A percentile compares a stretch with the other conserved stretches of the same genome.
These are phyloP conservation scores for Artemia sinica DNA, from an alignment of 2,888 invertebrate genomes.

Conservation along the genomic window DNA sequence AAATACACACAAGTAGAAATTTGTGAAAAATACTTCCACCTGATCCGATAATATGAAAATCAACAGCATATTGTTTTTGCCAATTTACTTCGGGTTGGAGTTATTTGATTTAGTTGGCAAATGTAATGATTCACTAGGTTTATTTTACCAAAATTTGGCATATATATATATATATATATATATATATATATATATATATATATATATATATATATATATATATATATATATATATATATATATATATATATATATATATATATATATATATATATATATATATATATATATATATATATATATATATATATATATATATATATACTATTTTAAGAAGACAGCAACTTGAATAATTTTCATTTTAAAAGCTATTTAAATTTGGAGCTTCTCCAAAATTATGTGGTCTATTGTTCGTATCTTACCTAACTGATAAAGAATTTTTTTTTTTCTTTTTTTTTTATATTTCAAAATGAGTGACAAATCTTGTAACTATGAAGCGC, in stretches of 20 bases:
- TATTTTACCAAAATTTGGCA: too few relatives aligned
- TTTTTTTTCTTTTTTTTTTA: too few relatives aligned
- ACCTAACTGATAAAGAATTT: neutral
- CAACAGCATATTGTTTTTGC: too few relatives aligned
- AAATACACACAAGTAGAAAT: too few relatives aligned
- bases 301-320: constrained; percentile 21
- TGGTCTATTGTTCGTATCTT: constrained; percentile 11
- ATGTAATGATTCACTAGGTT: too few relatives aligned
- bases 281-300: constrained; percentile 19
- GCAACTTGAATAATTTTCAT: too few relatives aligned
- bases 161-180: neutral
- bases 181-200: constrained; percentile 17
- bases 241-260: constrained; percentile 16
- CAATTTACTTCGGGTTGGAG: too few relatives aligned
- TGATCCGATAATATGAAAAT: too few relatives aligned
- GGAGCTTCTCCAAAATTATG: constrained; percentile 19
- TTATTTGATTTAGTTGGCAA: too few relatives aligned
- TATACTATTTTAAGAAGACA: neutral
- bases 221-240: constrained; percentile 16
- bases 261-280: constrained; percentile 15
- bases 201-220: constrained; percentile 20
- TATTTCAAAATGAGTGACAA: too few relatives aligned
- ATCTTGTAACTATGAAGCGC: too few relatives aligned
- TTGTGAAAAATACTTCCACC: too few relatives aligned
- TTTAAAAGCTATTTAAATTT: constrained; percentile 10